A percentile compares a stretch with the other conserved stretches of the same genome.
These are phyloP conservation scores for Coregonus clupeaformis DNA, from an alignment of 2,113 vertebrate species.

Conservation along the genomic window DNA sequence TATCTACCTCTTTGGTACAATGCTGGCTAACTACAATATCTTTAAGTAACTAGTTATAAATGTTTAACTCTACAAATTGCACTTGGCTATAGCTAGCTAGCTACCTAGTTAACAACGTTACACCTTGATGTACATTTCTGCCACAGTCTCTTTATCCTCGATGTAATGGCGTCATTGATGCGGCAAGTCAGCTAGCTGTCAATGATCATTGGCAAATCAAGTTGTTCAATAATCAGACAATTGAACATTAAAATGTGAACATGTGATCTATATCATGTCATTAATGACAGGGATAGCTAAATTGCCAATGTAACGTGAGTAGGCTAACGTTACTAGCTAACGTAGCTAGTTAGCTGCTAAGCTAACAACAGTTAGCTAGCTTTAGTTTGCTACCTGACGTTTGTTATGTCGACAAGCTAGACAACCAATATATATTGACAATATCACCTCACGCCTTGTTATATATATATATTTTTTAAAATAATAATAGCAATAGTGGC, in stretches of 20 bases:
- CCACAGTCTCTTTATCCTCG: neutral
- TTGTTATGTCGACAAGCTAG: constrained; percentile 8
- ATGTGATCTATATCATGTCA: too few species aligned
- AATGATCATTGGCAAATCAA: neutral
- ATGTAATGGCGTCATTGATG: neutral
- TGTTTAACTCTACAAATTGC: too few species aligned
- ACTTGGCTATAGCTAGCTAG: too few species aligned
- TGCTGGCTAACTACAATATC: too few species aligned
- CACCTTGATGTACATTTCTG: too few species aligned
- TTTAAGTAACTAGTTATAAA: too few species aligned
- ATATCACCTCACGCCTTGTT: neutral
- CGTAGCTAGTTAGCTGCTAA: constrained; percentile 50
- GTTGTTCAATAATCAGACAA: constrained; percentile 22
- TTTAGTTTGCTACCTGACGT: constrained; percentile 8
- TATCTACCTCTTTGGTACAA: too few species aligned
- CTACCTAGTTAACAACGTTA: too few species aligned
- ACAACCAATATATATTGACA: constrained; percentile 35
- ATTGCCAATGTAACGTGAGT: too few species aligned
- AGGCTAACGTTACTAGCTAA: too few species aligned
- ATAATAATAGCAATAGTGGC: neutral
- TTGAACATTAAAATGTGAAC: constrained; percentile 32
- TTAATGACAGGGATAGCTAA: too few species aligned
- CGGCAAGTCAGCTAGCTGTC: neutral
- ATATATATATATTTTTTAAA: accelerated
- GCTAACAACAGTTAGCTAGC: neutral